Evolutionary conservation across 1,140 invertebrate species (phyloP), one percentile per base, ranked within the genome.

Genomic region (Drosophila lacteicornis): DNA sequence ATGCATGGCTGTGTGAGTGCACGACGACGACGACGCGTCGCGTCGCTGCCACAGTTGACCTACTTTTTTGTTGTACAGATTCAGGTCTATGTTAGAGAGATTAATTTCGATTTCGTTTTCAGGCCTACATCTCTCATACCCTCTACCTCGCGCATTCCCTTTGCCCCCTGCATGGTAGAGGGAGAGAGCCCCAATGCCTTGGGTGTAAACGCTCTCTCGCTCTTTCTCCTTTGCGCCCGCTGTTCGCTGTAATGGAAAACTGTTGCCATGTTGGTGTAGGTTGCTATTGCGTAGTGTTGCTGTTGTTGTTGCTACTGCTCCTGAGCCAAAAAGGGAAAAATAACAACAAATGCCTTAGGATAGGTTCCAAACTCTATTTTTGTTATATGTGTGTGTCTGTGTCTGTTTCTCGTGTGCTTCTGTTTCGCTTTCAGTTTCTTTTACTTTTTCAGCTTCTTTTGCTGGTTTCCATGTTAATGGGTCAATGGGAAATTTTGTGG

Each of bases 51-150:
- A 45, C 79, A 56, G 80, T 71, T 92, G 91, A 92, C 91, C 91
- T 92, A 92, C 91, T 91, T 92, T 92, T 91, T 63, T 75, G 82
- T 74, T 79, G 82, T 80, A 80, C 67, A 92, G 79, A 92, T 92
- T 92, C 84, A 92, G 91, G 91, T 92, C 91, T 92, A 92, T 92
- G 91, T 92, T 92, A 92, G 90, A 92, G 85, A 92, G 85, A 92
- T 92, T 92, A 92, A 92, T 90, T 92, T 92, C 88, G 91, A 87
- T 92, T 92, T 92, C 84, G 80, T 91, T 91, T 84, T 75, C 67
- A 66, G 83, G 77, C 80, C 81, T 75, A 74, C 57, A 61, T 61
- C 50, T 43, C 66, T 58, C 30, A 13, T 30, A 19, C 51, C 51
- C 42, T 17, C 59, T 22, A 15, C 51, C 58, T 49, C 25, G 25